Base-by-base conservation (phyloP, 2,888 invertebrate species). In the Rambutsinella grinnellia region DNA sequence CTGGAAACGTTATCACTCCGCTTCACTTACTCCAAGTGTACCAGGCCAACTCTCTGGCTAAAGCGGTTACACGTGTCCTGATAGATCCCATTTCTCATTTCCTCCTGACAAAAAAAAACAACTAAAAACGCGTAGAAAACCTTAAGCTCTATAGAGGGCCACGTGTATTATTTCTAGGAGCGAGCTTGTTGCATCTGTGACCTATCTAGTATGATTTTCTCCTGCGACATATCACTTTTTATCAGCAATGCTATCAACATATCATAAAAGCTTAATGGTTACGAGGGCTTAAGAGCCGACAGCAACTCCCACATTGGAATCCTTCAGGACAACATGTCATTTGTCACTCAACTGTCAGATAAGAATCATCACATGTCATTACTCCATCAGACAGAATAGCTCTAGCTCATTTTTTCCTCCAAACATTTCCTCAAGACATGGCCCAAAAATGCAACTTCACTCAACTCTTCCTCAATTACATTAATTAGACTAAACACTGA, bases 271-370 rank as follows among this genome's bases (percentile, higher is more conserved):
- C n/a, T n/a, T n/a, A n/a, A n/a, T n/a, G 10, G 21, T 51, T 24
- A 54, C 15, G 15, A 24, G 21, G 54, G 54, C n/a, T n/a, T n/a
- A 54, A 23, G 26, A 13, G 23, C 15, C 26, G 13, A 23, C 8
- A 5, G 24, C 23, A 23, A 6, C 24, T 36, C n/a, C n/a, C 19
- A 5, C 24, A 15, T 3, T 10, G 2, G 2, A 51, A 19, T 27
- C 21, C 24, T 6, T 44, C 24, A 67, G 23, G 57, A 21, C 66
- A 57, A 13, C 57, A 57, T 67, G 47, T 67, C 66, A 67, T 67
- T 67, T 67, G 66, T 67, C 66, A 57, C 66, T 67, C 66, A 67
- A 47, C 47, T 57, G 57, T 57, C 66, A 67, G 66, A 67, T 67
- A 67, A 67, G 66, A 67, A 67, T 67, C 66, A 47, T 56, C 66